phyloP scores from a whole-genome alignment of 2,113 vertebrate genomes.

The Nannobrachium achirus region DNA sequence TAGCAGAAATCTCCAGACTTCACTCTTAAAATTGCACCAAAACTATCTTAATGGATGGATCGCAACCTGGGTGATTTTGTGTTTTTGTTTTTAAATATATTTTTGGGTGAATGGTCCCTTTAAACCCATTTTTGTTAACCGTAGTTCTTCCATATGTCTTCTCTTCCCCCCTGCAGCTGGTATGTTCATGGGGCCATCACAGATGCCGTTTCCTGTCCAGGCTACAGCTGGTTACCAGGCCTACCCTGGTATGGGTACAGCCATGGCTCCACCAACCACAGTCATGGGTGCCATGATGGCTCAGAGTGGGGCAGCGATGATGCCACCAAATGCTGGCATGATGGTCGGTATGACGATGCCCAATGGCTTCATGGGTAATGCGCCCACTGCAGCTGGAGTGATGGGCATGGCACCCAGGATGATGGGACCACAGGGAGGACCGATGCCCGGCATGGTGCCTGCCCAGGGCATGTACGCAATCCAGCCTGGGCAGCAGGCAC shows the following conservation, averaged over 20 bases:
- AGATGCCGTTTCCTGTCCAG: slow-evolving; percentile 92
- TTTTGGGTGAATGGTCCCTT: no score
- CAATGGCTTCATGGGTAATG: slow-evolving; percentile 92
- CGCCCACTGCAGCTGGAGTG: slow-evolving; percentile 83
- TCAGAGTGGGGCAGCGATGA: slow-evolving; percentile 86
- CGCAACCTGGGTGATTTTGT: no score
- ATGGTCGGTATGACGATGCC: slow-evolving; percentile 96
- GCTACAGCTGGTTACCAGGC: slow-evolving; percentile 88
- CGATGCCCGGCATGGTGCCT: slow-evolving; percentile 84
- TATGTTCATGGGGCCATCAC: slow-evolving; percentile 93
- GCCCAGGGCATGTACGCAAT: slow-evolving; percentile 91
- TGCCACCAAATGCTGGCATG: slow-evolving; percentile 90
- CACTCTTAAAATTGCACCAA: no score
- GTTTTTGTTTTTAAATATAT: no score
- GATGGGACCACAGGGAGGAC: slow-evolving; percentile 85
- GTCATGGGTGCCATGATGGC: slow-evolving; percentile 93
- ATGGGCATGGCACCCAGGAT: slow-evolving; percentile 92
- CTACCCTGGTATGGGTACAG: slow-evolving; percentile 90
- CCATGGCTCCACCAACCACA: slow-evolving; percentile 88
- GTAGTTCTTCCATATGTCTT: neutral
- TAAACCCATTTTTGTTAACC: neutral
- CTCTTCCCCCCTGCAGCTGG: slow-evolving; percentile 69
- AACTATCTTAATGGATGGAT: no score
- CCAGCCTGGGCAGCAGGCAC: slow-evolving; percentile 88
- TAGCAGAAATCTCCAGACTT: no score